These are phyloP conservation scores for Sinelater perroti DNA, from an alignment of 2,888 invertebrate species.

Conservation along the genomic window DNA sequence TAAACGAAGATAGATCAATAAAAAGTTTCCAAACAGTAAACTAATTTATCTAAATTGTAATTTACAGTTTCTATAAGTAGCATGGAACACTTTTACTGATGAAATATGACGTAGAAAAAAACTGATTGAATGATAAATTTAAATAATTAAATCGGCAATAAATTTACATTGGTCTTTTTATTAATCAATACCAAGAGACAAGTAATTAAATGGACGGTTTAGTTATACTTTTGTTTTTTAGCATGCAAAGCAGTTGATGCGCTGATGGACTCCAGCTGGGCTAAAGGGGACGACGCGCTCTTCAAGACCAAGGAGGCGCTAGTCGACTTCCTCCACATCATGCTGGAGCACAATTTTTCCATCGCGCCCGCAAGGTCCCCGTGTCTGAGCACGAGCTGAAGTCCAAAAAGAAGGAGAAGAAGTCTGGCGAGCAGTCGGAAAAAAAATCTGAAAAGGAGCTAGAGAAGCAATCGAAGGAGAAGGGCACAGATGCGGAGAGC, in stretches of 20 bases:
- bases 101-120: too few species aligned
- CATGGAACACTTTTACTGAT: too few species aligned
- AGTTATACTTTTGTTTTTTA: too few species aligned
- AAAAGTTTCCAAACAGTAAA: too few species aligned
- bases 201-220: not conserved
- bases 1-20: too few species aligned
- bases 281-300: slow-evolving; percentile 74
- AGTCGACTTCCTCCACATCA: slow-evolving; percentile 80
- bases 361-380: slow-evolving; percentile 90
- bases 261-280: slow-evolving; percentile 91
- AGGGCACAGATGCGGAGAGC: slow-evolving; percentile 63
- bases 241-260: slow-evolving; percentile 91
- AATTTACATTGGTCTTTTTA: too few species aligned
- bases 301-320: slow-evolving; percentile 86
- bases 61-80: too few species aligned
- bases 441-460: slow-evolving; percentile 56
- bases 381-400: slow-evolving; percentile 75
- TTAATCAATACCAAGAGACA: too few species aligned
- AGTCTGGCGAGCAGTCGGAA: slow-evolving; percentile 51
- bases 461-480: slow-evolving; percentile 61
- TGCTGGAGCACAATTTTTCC: slow-evolving; percentile 95
- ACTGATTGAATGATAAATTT: too few species aligned
- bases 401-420: slow-evolving; percentile 67
- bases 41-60: too few species aligned
- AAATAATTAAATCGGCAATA: too few species aligned